These are phyloP conservation scores for Cuculus canorus DNA, from an alignment of 2,797 vertebrate genomes.

Conservation along the genomic window DNA sequence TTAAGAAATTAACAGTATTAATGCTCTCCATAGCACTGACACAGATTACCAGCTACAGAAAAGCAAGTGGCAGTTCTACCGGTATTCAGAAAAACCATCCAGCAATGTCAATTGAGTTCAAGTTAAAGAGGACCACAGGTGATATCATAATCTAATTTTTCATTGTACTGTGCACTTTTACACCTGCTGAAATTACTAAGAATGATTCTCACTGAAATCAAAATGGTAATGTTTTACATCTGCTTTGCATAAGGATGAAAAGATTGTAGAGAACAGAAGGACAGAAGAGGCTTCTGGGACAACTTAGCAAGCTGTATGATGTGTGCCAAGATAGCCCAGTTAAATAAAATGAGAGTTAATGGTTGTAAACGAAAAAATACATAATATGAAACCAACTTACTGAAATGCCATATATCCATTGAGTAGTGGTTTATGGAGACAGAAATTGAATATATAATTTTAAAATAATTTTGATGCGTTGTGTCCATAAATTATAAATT, in stretches of 20 bases:
- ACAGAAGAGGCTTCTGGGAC: not conserved
- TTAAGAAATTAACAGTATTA: too few relatives aligned
- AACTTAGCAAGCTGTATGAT: not conserved
- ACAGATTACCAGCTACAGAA: not conserved
- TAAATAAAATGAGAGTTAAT: not conserved
- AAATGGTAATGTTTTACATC: not conserved
- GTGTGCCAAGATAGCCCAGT: not conserved
- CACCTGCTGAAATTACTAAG: not conserved
- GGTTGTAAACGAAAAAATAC: not conserved
- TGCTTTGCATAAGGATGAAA: not conserved
- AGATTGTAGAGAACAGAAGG: not conserved
- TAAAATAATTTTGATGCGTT: not conserved
- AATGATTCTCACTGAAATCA: not conserved
- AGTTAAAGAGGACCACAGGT: not conserved
- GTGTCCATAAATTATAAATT: conserved; percentile 48
- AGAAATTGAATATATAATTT: not conserved
- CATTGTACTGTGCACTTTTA: not conserved
- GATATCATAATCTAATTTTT: not conserved
- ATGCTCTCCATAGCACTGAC: not conserved
- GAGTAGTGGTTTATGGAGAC: not conserved
- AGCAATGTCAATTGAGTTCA: not conserved
- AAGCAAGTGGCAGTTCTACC: not conserved
- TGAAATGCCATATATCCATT: not conserved
- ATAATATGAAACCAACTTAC: not conserved
- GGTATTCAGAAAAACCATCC: not conserved